phyloP scores from a whole-genome alignment of 2,888 invertebrate species.

The Morpho achilles region DNA sequence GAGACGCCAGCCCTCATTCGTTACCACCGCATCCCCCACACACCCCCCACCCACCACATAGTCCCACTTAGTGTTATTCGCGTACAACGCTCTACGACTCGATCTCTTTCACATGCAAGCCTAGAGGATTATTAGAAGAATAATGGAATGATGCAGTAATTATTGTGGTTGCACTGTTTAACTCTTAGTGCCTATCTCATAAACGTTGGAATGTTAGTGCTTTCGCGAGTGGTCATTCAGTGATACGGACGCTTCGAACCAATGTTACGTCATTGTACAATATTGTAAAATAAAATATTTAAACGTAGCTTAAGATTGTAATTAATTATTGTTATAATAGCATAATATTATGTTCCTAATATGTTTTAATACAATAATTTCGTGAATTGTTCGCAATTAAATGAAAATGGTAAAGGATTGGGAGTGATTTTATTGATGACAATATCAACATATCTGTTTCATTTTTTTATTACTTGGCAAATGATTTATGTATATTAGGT shows the following conservation, averaged over 20 bases:
- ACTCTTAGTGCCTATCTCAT: conserved; percentile 17
- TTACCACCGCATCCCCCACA: conserved; percentile 53
- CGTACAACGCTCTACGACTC: conserved; percentile 2
- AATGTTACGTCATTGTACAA: conserved; percentile 36
- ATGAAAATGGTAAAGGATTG: background rate
- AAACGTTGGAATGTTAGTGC: conserved; percentile 16
- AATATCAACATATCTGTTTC: conserved; percentile 19
- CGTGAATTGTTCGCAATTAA: conserved; percentile 5
- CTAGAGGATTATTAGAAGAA: conserved; percentile 16
- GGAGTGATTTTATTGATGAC: conserved; percentile 3
- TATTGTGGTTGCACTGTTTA: conserved; percentile 14
- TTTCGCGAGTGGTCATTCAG: conserved; percentile 19
- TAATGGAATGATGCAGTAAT: conserved; percentile 18
- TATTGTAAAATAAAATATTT: conserved; percentile 65
- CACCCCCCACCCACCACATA: conserved; percentile 63
- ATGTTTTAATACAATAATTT: conserved; percentile 39
- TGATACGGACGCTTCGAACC: conserved; percentile 15
- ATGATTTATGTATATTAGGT: conserved; percentile 31
- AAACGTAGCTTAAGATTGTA: conserved; percentile 61
- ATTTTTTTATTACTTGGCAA: conserved; percentile 21
- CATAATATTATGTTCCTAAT: conserved; percentile 66
- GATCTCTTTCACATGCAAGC: conserved; percentile 14
- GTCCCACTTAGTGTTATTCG: conserved; percentile 55
- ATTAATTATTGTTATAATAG: conserved; percentile 66
- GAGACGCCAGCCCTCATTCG: conserved; percentile 71